These are phyloP conservation scores for Phortica okadai DNA, from an alignment of 2,888 invertebrate genomes.

Conservation along the genomic window DNA sequence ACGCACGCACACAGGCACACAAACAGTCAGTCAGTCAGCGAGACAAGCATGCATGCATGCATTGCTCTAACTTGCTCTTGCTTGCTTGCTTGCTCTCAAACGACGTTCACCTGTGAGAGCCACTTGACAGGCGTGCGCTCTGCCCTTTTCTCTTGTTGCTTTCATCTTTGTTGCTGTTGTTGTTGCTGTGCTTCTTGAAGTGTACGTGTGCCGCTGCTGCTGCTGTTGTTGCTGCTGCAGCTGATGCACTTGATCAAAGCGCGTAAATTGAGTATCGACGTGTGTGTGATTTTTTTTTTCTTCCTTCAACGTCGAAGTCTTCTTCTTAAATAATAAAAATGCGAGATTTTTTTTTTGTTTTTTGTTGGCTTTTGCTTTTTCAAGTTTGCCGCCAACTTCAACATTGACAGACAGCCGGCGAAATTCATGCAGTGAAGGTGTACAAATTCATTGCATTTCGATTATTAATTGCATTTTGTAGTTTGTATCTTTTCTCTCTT, in stretches of 20 bases:
- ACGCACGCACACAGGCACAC: constrained; percentile 3
- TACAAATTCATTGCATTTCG: neutral
- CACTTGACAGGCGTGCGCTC: neutral
- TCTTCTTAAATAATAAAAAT: constrained; percentile 63
- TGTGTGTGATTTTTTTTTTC: constrained; percentile 37
- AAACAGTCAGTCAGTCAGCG: constrained; percentile 12
- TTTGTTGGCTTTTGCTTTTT: constrained; percentile 39
- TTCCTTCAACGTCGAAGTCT: no score
- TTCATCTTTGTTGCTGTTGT: neutral
- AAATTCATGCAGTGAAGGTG: neutral
- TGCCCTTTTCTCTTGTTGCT: neutral
- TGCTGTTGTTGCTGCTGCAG: constrained; percentile 8
- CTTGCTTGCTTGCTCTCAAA: neutral
- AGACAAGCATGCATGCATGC: neutral
- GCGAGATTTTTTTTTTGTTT: constrained; percentile 34
- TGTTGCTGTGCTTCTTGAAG: neutral
- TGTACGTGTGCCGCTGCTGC: constrained; percentile 42
- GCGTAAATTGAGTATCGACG: constrained; percentile 59
- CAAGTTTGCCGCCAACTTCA: constrained; percentile 53
- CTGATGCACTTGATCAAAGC: constrained; percentile 61
- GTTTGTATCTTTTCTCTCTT: neutral
- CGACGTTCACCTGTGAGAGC: neutral
- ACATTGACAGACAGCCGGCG: constrained; percentile 59
- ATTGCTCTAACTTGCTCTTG: neutral
- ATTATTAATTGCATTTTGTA: neutral